Evolutionary conservation across 2,888 invertebrate species (phyloP).

Genomic region (Prosopocoilus inquinatus): DNA sequence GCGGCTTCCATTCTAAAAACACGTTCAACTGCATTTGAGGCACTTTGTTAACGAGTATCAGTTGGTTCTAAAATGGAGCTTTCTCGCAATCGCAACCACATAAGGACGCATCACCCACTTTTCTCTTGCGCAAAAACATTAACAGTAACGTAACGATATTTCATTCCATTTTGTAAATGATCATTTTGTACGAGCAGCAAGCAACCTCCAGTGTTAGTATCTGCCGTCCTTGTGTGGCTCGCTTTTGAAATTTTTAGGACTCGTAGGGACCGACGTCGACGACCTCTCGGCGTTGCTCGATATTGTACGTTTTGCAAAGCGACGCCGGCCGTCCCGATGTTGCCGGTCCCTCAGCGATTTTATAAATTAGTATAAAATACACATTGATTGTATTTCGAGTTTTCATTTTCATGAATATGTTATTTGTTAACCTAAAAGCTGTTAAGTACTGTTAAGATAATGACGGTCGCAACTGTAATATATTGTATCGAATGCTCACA

Average conservation of each 20-base stretch:
- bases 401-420: slow-evolving; percentile 52
- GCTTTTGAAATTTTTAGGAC: no score
- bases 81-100: slow-evolving; percentile 29
- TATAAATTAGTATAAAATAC: slow-evolving; percentile 30
- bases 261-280: no score
- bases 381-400: slow-evolving; percentile 47
- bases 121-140: no score
- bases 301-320: no score
- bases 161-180: slow-evolving; percentile 1
- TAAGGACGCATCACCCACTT: slow-evolving; percentile 18
- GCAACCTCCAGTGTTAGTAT: no score
- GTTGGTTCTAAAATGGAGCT: slow-evolving; percentile 28
- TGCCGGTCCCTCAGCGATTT: neutral
- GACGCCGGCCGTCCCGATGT: neutral
- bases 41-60: slow-evolving; percentile 45
- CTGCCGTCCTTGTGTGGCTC: no score
- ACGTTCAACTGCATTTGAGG: slow-evolving; percentile 42
- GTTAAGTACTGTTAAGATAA: slow-evolving; percentile 54
- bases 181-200: slow-evolving; percentile 1
- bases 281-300: no score
- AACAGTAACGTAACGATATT: no score
- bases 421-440: slow-evolving; percentile 54
- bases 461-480: slow-evolving; percentile 51
- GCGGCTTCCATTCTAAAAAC: slow-evolving; percentile 42
- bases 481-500: slow-evolving; percentile 53